Evolutionary conservation across 2,888 invertebrate genomes (phyloP).

Genomic region (Tridacna gigas): DNA sequence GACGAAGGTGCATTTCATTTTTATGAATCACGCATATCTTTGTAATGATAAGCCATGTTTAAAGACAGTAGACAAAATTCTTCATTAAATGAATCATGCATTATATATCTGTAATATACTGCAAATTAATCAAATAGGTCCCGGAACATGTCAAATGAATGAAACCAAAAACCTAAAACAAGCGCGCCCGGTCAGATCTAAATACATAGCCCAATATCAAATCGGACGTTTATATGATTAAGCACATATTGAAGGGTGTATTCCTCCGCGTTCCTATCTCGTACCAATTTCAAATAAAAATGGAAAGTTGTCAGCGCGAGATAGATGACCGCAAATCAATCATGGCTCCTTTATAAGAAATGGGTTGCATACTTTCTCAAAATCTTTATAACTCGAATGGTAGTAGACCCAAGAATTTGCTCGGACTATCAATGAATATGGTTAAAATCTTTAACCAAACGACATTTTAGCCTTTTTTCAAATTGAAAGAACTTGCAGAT

Average conservation of each 20-base stretch:
- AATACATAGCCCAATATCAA: slow-evolving; percentile 16
- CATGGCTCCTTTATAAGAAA: neutral
- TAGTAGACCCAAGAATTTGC: too few relatives aligned
- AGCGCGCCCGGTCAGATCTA: slow-evolving; percentile 24
- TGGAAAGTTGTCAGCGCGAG: slow-evolving; percentile 22
- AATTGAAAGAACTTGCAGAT: neutral
- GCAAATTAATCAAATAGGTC: slow-evolving; percentile 16
- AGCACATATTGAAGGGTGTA: slow-evolving; percentile 23
- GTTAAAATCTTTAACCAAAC: too few relatives aligned
- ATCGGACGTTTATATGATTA: slow-evolving; percentile 26
- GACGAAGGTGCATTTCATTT: too few relatives aligned
- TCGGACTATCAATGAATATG: too few relatives aligned
- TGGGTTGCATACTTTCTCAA: neutral
- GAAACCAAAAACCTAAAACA: slow-evolving; percentile 27
- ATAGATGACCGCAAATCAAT: neutral
- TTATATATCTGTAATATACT: slow-evolving; percentile 26
- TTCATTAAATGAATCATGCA: slow-evolving; percentile 23
- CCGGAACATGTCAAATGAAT: slow-evolving; percentile 8
- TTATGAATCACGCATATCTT: too few relatives aligned
- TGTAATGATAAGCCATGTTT: too few relatives aligned
- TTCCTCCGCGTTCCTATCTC: slow-evolving; percentile 22
- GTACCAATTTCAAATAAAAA: slow-evolving; percentile 25
- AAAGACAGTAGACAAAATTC: neutral
- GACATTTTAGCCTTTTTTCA: neutral
- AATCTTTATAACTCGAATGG: too few relatives aligned